Evolutionary conservation across 30 jellyfish, hydroid and myxozoan genomes (phyloP).

Genomic region (Aurelia sp.): DNA sequence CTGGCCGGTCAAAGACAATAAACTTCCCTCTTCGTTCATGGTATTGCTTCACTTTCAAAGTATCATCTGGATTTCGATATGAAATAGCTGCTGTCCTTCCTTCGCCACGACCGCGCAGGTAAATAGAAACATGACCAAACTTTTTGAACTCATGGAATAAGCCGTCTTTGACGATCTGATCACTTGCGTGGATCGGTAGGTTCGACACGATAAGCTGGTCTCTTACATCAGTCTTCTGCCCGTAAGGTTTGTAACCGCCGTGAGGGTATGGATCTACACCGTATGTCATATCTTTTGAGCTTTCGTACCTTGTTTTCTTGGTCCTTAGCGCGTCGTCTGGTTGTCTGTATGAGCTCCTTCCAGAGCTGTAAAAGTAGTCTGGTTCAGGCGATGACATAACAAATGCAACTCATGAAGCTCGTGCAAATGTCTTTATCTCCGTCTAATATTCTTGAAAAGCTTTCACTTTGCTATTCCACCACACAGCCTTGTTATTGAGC

Average conservation of each 20-base stretch:
- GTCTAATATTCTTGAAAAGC: not conserved
- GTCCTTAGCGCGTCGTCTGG: conserved; percentile 70
- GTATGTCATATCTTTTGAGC: conserved; percentile 74
- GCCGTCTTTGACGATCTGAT: conserved; percentile 84
- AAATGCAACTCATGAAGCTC: conserved; percentile 40
- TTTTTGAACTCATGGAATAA: conserved; percentile 83
- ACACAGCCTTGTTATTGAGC: not conserved
- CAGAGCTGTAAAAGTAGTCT: conserved; percentile 77
- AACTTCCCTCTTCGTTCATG: conserved; percentile 90
- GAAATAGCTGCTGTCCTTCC: conserved; percentile 84
- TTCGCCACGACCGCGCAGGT: conserved; percentile 97
- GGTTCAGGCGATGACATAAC: conserved; percentile 98
- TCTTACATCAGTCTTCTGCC: conserved; percentile 51
- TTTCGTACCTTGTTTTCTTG: conserved; percentile 60
- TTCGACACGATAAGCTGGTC: conserved; percentile 85
- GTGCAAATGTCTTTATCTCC: not conserved
- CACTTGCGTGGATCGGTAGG: conserved; percentile 83
- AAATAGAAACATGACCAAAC: conserved; percentile 90
- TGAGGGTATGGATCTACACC: conserved; percentile 77
- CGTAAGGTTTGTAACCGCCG: conserved; percentile 69
- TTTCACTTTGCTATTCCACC: not conserved
- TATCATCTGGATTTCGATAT: conserved; percentile 87
- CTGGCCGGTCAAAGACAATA: conserved; percentile 84
- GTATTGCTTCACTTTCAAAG: conserved; percentile 77
- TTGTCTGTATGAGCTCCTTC: conserved; percentile 88